Evolutionary conservation across 2,888 invertebrate species (phyloP), one percentile per base, ranked within the genome.

Genomic region (Phengaris arion): DNA sequence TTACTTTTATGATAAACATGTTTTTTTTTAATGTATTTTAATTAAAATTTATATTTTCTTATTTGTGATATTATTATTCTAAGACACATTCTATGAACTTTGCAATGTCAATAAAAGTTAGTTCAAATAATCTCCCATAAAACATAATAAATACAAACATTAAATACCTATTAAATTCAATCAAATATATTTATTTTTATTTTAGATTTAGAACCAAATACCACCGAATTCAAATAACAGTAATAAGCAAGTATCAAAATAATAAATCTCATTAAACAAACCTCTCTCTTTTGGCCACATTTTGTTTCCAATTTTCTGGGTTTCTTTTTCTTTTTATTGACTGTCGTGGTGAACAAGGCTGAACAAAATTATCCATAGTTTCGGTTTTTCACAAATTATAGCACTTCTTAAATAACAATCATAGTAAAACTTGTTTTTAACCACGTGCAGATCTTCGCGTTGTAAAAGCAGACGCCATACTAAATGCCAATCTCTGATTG

Each of bases 321-420:
- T 6, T 51, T 52, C 51, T 70, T 70, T 70, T 70, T 51, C 70
- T 70, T 70, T 70, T 70, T 70, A 51, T 13, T n/a, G 70, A 70
- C n/a, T 70, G 70, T 70, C 70, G 48, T n/a, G 69, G 70, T 52
- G 70, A 70, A 70, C 70, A 70, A 15, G 70, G 70, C 15, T 70
- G 70, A 70, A 70, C 70, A 22, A 70, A 70, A 70, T 52, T 72
- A 72, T 72, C 70, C 70, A 72, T 51, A 72, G 70, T 72, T 72
- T 72, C 70, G 10, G 70, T 72, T 72, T 72, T 72, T 72, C 55
- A 72, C 70, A 72, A 72, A 72, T 72, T 72, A 72, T 12, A 54
- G 35, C 54, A 48, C 48, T 70, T 72, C 35, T 54, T 54, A 54
- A 54, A 54, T 69, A 69, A 52, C 15, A 72, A 72, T 72, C 70